phyloP scores from a whole-genome alignment of 2,797 vertebrate species.

The Chrysocyon brachyurus region DNA sequence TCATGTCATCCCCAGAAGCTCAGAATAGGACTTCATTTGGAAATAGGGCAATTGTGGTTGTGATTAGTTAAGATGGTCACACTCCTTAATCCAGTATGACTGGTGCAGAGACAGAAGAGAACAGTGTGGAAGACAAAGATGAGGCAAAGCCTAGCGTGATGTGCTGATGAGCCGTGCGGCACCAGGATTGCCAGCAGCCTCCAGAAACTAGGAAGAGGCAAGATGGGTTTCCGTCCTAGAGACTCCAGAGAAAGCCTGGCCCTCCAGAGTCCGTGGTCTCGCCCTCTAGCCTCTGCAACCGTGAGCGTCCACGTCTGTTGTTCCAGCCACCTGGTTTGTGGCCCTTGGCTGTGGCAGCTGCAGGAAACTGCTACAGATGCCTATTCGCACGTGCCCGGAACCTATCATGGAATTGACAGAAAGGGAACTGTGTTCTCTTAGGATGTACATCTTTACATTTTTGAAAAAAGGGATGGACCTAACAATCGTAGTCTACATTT shows the following conservation, averaged over 20 bases:
- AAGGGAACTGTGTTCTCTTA: neutral
- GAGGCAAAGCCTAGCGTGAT: neutral
- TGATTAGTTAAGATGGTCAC: neutral
- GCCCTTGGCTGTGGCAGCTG: neutral
- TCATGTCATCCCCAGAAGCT: neutral
- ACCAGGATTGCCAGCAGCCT: neutral
- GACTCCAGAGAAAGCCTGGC: neutral
- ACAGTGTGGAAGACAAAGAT: neutral
- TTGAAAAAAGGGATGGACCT: neutral
- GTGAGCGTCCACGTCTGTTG: neutral
- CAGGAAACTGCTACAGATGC: neutral
- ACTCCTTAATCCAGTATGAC: neutral
- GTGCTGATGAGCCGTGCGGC: neutral
- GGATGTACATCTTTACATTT: neutral
- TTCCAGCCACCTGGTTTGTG: neutral
- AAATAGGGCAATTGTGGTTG: neutral
- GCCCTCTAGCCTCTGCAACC: neutral
- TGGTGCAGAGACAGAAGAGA: neutral
- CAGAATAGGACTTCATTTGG: neutral
- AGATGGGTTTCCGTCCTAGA: too few relatives aligned
- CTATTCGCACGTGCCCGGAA: neutral
- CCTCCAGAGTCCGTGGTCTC: neutral
- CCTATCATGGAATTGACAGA: neutral
- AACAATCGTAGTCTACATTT: neutral
- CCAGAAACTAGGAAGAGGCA: neutral